Base-by-base conservation (phyloP, 2,888 invertebrate species). In the Liopterus haemorrhoidalis region DNA sequence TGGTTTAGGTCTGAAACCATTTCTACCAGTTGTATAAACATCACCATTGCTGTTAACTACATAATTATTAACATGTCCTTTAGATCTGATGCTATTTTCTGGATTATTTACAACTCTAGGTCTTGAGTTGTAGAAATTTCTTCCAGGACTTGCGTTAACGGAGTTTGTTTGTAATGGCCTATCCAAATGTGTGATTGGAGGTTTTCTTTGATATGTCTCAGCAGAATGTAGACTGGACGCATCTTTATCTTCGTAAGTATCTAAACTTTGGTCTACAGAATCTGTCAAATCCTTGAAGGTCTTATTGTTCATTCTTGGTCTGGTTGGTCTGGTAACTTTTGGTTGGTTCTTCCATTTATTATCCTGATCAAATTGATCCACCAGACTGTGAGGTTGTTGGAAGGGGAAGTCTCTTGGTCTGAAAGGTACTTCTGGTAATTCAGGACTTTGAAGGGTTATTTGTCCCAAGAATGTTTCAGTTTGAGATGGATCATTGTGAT, bases 401-500 rank as follows among this genome's bases (percentile, higher is more conserved):
- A 50, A 39, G 4, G 52, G 51, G 41, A 51, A 56, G 18, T 48
- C 47, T n/a, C 48, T 33, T 11, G 54, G 54, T 40, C 45, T 45
- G 24, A 56, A 55, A 12, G 48, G 45, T 49, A 55, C 59, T 4
- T 58, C 56, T 11, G 64, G 63, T 8, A 60, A 45, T n/a, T 64
- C 76, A 11, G 77, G 76, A 61, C 75, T 77, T 56, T 78, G 75
- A 46, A 78, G 67, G 12, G 78, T 78, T 32, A 78, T 76, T 67
- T 79, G 75, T 5, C 78, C 78, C 46, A 79, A 63, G 61, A 78
- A 78, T 27, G 76, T 75, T 68, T 78, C 78, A 16, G 75, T 74
- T 59, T 76, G 75, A 2, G 76, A 74, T 9, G 77, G 77, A 56
- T 76, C 72, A 58, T 74, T 73, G 57, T 73, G 75, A 57, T 75